Evolutionary conservation across 2,888 invertebrate genomes (phyloP).

Genomic region (Eupithecia subfuscata): DNA sequence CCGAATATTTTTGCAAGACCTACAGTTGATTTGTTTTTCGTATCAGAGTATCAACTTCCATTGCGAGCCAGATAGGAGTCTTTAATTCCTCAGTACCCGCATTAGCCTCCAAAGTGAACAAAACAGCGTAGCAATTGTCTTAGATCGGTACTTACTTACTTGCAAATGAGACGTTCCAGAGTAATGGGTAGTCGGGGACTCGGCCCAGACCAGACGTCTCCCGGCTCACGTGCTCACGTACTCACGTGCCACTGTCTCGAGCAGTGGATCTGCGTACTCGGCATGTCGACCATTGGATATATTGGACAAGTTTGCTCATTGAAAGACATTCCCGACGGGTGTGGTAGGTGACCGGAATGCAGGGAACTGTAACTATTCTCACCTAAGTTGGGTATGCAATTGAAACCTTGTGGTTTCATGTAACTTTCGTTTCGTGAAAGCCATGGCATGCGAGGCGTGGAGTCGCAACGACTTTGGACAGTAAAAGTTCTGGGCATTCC

Average conservation of each 20-base stretch:
- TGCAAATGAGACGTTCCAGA: not conserved
- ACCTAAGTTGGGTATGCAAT: not conserved
- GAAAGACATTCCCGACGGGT: not conserved
- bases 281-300: not conserved
- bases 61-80: not conserved
- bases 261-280: not conserved
- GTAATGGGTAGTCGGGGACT: not conserved
- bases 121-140: not conserved
- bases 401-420: not conserved
- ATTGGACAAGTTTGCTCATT: conserved; percentile 5
- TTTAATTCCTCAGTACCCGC: not conserved
- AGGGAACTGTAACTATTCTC: not conserved
- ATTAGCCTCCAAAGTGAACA: not conserved
- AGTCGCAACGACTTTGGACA: not conserved
- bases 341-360: not conserved
- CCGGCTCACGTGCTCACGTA: not conserved
- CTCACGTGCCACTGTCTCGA: not conserved
- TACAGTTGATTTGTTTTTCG: not conserved
- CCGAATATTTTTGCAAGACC: not conserved
- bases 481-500: not conserved
- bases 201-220: not conserved
- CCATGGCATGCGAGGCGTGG: not conserved
- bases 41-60: not conserved
- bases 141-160: not conserved
- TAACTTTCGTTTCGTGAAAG: not conserved